Conservation (phyloP, 1,140 invertebrate species). For the Drosophila elegans region DNA sequence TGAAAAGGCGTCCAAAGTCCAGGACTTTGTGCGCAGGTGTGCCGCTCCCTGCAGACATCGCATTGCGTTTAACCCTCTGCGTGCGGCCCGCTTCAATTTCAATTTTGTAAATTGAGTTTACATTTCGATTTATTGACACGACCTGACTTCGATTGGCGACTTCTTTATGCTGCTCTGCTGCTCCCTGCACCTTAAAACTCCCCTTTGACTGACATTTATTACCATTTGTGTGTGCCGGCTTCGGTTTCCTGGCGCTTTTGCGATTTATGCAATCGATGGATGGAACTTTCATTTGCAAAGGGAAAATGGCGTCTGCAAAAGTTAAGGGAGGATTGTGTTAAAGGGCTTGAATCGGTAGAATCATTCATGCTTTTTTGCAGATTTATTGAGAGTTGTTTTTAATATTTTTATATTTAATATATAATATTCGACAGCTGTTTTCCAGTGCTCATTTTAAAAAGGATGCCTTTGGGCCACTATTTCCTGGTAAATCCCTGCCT, state of each 20-base stretch:
- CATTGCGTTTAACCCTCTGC: slow-evolving; percentile 63
- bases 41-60: slow-evolving; percentile 40
- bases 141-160: slow-evolving; percentile 52
- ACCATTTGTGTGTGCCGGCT: slow-evolving; percentile 60
- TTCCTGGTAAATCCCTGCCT: slow-evolving; percentile 37
- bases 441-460: slow-evolving; percentile 9
- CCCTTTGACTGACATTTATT: slow-evolving; percentile 75
- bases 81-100: slow-evolving; percentile 65
- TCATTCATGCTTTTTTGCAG: background rate
- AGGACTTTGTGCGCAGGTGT: slow-evolving; percentile 60
- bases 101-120: slow-evolving; percentile 82
- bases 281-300: slow-evolving; percentile 17
- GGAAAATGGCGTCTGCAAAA: slow-evolving; percentile 46
- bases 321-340: slow-evolving; percentile 27
- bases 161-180: slow-evolving; percentile 22
- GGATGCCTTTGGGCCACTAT: background rate
- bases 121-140: slow-evolving; percentile 81
- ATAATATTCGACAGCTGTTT: slow-evolving; percentile 3
- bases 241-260: slow-evolving; percentile 70
- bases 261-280: slow-evolving; percentile 58
- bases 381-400: no score
- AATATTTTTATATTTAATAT: background rate
- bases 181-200: slow-evolving; percentile 6
- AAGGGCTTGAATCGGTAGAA: slow-evolving; percentile 11
- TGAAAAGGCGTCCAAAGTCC: slow-evolving; percentile 36